Percentiles rank a stretch among this genome's conserved stretches.
phyloP scores from a whole-genome alignment of 2,113 vertebrate species.

The Anolis sagrei region DNA sequence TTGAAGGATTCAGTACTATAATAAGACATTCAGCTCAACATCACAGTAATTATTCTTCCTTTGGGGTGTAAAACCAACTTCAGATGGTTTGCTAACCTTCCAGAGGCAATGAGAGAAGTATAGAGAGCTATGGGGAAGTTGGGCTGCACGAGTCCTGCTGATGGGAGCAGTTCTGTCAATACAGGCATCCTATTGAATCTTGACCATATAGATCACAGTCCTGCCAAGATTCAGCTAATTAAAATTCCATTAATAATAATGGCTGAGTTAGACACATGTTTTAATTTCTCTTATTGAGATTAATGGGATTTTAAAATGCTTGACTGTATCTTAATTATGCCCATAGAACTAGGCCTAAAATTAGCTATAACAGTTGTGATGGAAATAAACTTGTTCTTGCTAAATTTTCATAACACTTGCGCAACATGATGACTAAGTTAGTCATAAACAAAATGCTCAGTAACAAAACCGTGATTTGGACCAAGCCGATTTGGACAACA shows the following conservation, averaged over 20 bases:
- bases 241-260: background rate
- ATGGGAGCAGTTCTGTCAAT: background rate
- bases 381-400: constrained; percentile 12
- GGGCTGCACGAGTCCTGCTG: background rate
- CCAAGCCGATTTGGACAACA: constrained; percentile 44
- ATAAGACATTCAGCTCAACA: no score
- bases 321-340: background rate
- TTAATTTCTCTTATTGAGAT: background rate
- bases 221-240: background rate
- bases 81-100: no score
- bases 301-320: background rate
- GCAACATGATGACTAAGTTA: background rate
- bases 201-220: background rate
- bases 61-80: no score
- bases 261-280: background rate
- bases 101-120: no score
- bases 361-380: constrained; percentile 1
- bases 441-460: constrained; percentile 27
- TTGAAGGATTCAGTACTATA: no score
- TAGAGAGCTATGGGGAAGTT: background rate
- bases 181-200: background rate
- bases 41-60: no score
- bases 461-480: background rate
- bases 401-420: background rate
- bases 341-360: constrained; percentile 18